Evolutionary conservation across 2,888 invertebrate species (phyloP).

Genomic region (Scaptomyza flava): DNA sequence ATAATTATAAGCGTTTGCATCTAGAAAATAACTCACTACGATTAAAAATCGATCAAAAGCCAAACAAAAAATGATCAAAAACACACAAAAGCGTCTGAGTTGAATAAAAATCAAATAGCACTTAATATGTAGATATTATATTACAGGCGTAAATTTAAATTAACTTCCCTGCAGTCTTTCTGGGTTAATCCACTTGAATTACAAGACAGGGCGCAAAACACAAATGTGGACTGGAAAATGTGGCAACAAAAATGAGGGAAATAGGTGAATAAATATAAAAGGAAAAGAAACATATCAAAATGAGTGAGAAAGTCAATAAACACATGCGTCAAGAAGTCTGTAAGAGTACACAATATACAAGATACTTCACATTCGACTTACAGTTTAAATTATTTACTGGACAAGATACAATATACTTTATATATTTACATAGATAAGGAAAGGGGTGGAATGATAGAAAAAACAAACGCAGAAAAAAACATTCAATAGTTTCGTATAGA

Average conservation of each 20-base stretch:
- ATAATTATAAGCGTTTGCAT: conserved; percentile 36
- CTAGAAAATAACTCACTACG: conserved; percentile 15
- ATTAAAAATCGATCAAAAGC: conserved; percentile 35
- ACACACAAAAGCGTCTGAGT: conserved; percentile 38
- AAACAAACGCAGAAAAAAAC: conserved; percentile 49
- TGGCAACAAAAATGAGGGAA: conserved; percentile 38
- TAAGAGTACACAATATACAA: conserved; percentile 42
- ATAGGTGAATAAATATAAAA: background rate
- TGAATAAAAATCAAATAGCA: conserved; percentile 5
- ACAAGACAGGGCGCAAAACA: conserved; percentile 60
- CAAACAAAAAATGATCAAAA: conserved; percentile 13
- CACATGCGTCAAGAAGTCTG: conserved; percentile 55
- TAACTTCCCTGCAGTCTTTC: conserved; percentile 73
- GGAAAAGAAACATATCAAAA: conserved; percentile 1
- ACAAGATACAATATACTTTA: conserved; percentile 44
- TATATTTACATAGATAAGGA: conserved; percentile 28
- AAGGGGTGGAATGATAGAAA: conserved; percentile 29
- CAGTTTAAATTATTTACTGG: conserved; percentile 39
- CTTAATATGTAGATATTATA: conserved; percentile 5
- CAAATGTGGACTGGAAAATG: conserved; percentile 45
- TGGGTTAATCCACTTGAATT: conserved; percentile 74
- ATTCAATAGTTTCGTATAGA: conserved; percentile 49
- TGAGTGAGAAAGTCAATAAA: conserved; percentile 37
- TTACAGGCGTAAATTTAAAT: conserved; percentile 69
- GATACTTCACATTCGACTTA: conserved; percentile 36